These are phyloP conservation scores for Cacatua alba DNA, from an alignment of 2,113 vertebrate genomes.

Conservation along the genomic window DNA sequence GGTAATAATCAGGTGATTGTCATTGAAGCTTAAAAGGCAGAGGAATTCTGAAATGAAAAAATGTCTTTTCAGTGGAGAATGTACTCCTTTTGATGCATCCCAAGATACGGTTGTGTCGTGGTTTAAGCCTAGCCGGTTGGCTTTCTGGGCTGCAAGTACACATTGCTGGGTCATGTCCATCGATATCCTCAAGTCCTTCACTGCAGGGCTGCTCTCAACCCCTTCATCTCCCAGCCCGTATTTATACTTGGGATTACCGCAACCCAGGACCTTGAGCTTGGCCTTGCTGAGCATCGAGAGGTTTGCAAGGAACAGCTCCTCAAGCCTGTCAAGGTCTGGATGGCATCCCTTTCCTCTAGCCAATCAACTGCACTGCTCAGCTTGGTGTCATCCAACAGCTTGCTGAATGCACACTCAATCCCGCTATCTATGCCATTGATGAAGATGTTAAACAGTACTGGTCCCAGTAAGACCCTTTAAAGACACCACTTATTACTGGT, in stretches of 20 bases:
- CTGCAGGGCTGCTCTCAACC: background rate
- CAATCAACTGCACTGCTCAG: background rate
- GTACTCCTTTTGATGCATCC: background rate
- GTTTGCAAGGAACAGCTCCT: background rate
- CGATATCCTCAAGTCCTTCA: background rate
- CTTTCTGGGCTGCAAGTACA: background rate
- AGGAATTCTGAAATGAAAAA: background rate
- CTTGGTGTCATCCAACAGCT: background rate
- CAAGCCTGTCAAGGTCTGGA: background rate
- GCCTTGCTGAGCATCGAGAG: background rate
- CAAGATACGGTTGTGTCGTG: background rate
- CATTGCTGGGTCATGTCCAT: background rate
- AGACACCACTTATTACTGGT: background rate
- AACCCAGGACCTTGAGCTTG: rapidly evolving
- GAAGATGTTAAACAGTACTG: background rate
- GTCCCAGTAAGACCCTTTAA: background rate
- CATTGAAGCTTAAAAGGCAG: background rate
- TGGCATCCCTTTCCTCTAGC: background rate
- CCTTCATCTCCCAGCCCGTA: background rate
- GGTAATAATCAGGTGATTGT: background rate
- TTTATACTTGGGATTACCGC: background rate
- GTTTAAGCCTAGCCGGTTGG: background rate
- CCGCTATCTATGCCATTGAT: background rate
- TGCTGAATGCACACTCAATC: background rate
- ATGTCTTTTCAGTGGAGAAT: background rate